phyloP scores from a whole-genome alignment of 2,797 vertebrate genomes.

The Schizothorax lantsangensis region DNA sequence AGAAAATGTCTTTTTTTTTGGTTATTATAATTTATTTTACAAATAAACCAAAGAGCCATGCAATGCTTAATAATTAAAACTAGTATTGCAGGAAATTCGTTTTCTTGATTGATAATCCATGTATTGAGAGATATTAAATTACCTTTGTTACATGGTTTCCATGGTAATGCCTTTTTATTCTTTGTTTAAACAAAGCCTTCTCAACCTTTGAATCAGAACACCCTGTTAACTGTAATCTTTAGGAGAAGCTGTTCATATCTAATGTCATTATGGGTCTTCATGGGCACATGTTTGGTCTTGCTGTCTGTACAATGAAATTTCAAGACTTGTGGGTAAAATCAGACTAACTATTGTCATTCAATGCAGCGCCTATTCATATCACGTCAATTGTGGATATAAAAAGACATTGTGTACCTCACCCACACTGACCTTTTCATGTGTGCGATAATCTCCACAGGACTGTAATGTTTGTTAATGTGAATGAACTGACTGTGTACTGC shows the following conservation, averaged over 20 bases:
- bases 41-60: not conserved
- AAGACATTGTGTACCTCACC: not conserved
- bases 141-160: not conserved
- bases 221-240: not conserved
- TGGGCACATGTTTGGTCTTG: not conserved
- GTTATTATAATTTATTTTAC: not conserved
- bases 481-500: not conserved
- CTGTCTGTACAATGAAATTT: not conserved
- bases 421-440: not conserved
- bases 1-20: not conserved
- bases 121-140: not conserved
- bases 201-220: not conserved
- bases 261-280: not conserved
- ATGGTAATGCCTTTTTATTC: not conserved
- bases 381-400: not conserved
- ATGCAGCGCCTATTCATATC: not conserved
- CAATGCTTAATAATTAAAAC: not conserved
- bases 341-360: not conserved
- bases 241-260: not conserved
- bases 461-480: not conserved
- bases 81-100: not conserved
- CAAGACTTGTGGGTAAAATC: too few species aligned
- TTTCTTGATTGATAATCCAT: not conserved
- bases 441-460: not conserved
- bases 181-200: not conserved